A percentile compares a stretch with the other conserved stretches of the same genome.
Conservation (phyloP, 2,113 vertebrate species). For the Pangasianodon hypophthalmus region DNA sequence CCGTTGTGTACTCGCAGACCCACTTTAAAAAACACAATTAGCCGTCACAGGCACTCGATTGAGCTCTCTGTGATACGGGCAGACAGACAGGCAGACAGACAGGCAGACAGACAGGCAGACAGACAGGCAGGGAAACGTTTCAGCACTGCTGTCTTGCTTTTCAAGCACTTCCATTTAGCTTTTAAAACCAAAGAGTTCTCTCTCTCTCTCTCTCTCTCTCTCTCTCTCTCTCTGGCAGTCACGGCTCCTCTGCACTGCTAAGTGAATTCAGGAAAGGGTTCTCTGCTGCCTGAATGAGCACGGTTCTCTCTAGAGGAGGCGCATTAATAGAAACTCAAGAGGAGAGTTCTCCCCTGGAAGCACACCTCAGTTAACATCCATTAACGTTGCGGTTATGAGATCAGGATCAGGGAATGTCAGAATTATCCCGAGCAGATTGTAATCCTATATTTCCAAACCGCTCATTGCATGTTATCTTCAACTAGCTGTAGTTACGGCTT, state of each 20-base stretch:
- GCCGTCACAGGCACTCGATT: constrained; percentile 59
- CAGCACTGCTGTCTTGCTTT: constrained; percentile 49
- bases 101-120: background rate
- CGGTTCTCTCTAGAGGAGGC: constrained; percentile 66
- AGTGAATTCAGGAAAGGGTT: constrained; percentile 61
- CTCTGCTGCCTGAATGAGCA: constrained; percentile 49
- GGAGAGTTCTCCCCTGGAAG: constrained; percentile 71
- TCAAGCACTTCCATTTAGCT: constrained; percentile 54
- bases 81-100: background rate
- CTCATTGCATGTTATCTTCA: constrained; percentile 32
- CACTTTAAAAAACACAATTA: constrained; percentile 79
- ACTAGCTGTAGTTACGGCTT: constrained; percentile 1
- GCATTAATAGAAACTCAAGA: constrained; percentile 73
- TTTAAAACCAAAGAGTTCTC: constrained; percentile 54
- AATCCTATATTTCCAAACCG: constrained; percentile 54
- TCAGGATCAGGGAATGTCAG: constrained; percentile 53
- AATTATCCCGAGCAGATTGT: constrained; percentile 50
- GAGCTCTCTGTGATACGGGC: constrained; percentile 16
- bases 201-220: background rate
- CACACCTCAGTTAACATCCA: constrained; percentile 69
- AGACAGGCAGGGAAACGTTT: constrained; percentile 51
- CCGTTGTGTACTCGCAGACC: constrained; percentile 71
- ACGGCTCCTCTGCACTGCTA: constrained; percentile 55
- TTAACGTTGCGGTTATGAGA: constrained; percentile 67
- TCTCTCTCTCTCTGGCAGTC: background rate